Evolutionary conservation across 2,888 invertebrate genomes (phyloP), one percentile per base, ranked within the genome.

Genomic region (Ectropis crepuscularia): DNA sequence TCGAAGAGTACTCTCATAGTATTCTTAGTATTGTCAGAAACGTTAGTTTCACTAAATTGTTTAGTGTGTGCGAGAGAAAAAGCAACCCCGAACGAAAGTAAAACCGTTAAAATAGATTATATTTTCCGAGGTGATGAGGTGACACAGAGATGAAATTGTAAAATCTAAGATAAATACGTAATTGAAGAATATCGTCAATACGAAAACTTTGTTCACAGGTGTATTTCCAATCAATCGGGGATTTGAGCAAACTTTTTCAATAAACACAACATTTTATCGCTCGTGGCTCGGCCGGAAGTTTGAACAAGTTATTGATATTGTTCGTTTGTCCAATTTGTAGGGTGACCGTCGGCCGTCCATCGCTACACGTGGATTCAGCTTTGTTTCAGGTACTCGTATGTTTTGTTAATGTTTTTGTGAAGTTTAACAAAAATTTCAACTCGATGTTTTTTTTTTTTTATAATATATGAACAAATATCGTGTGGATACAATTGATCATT

Each of bases 221-320:
- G 43, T 38, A 36, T 51, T 51, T 60, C 57, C 64, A 64, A 60
- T 60, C 64, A 65, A 16, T 38, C 10, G 47, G 28, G 63, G 61
- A 61, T 61, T 53, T 46, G 49, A 45, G 45, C 51, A 58, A 68
- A 69, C 71, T 71, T 71, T 69, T 67, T 55, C 67, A 65, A 71
- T 69, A 61, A 71, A 67, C 65, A 58, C 55, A 57, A 65, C 55
- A 65, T 63, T 66, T 43, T 53, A 53, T 65, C 64, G 58, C 46
- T 46, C 57, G 51, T 53, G 36, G 8, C 8, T 50, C 57, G 42
- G 12, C 4, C 12, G 16, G 38, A 61, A 64, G 46, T 64, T 66
- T 58, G 57, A 16, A 58, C 54, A 63, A 70, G 54, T 68, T 68
- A 66, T 51, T 53, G 63, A 48, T 63, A 58, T 69, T 65, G 61